Base-by-base conservation (phyloP, 2,888 invertebrate genomes). In the Xanthia togata region DNA sequence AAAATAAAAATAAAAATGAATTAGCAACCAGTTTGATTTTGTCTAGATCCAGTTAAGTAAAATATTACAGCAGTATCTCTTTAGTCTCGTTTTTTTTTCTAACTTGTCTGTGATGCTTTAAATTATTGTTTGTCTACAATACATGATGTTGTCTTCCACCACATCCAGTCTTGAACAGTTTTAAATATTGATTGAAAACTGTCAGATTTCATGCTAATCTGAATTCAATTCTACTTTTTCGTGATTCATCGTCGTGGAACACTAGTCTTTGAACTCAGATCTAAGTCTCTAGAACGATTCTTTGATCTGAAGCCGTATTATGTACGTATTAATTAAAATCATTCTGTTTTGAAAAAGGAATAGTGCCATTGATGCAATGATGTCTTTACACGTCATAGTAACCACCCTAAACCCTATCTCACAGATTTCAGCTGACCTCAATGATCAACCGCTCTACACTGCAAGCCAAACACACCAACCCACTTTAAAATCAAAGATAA, bases 401-500 rank as follows among this genome's bases (percentile, higher is more conserved):
- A 1, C 12, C 12, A 35, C 23, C 0, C 4, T 23, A 9, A 41
- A 1, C 6, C 20, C 20, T 9, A 79, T 41, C 31, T 31, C 17
- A 2, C n/a, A 44, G 4, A 35, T 47, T 55, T 44, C 35, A 71
- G 44, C 53, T 2, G 6, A 14, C 17, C 50, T 0, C 35, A 35
- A 72, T 23, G 26, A 64, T 64, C 47, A 64, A 73, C 59, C 57
- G 6, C 20, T 23, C 0, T 67, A 79, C 47, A 79, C 63, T 53
- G 0, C 69, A 55, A 31, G 12, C 38, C 64, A 53, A 78, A 68
- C 14, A 79, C 23, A 72, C 63, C 65, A 57, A 59, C 70, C 76
- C 71, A 80, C 57, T 81, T 80, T 79, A 79, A 80, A 80, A 76
- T 80, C 69, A 79, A 84, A 81, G 75, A 85, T 81, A 79, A 82